These are phyloP conservation scores for Aphelenchoides avenae DNA, from an alignment of 1,140 invertebrate genomes.

Conservation along the genomic window DNA sequence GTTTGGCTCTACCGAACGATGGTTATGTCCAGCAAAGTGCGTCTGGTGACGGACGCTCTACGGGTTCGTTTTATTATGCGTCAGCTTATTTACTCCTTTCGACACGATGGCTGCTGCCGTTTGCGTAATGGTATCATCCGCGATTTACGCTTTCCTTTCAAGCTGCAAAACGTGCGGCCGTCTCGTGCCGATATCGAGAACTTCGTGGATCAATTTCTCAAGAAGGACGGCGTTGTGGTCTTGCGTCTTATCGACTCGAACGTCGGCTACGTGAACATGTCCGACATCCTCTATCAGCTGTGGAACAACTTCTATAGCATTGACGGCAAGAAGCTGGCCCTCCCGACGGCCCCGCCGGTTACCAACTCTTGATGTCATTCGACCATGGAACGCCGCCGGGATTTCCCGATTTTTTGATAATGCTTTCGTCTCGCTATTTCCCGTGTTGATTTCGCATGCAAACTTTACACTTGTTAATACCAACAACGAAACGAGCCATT, in stretches of 20 bases:
- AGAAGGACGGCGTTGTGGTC: constrained; percentile 36
- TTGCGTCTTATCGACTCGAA: constrained; percentile 43
- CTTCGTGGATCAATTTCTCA: constrained; percentile 34
- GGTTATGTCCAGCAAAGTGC: constrained; percentile 28
- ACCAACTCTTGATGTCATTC: too few relatives aligned
- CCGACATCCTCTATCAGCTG: constrained; percentile 42
- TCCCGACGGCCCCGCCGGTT: too few relatives aligned
- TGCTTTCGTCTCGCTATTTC: too few relatives aligned
- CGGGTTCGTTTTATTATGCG: constrained; percentile 10
- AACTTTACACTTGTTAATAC: too few relatives aligned
- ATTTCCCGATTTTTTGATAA: too few relatives aligned
- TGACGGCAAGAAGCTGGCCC: neutral
- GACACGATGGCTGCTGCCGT: neutral
- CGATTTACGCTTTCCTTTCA: neutral
- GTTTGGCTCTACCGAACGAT: constrained; percentile 32
- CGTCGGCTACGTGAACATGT: constrained; percentile 44
- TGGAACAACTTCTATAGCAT: constrained; percentile 22
- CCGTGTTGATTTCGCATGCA: too few relatives aligned
- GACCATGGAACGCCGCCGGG: too few relatives aligned
- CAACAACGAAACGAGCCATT: too few relatives aligned
- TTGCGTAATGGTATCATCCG: neutral
- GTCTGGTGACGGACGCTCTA: constrained; percentile 36
- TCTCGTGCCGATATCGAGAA: neutral
- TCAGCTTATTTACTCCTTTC: neutral
- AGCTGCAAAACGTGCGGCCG: constrained; percentile 30